Evolutionary conservation across 2,797 vertebrate species (phyloP), one percentile per base, ranked within the genome.

Genomic region (Taenioides sp.): DNA sequence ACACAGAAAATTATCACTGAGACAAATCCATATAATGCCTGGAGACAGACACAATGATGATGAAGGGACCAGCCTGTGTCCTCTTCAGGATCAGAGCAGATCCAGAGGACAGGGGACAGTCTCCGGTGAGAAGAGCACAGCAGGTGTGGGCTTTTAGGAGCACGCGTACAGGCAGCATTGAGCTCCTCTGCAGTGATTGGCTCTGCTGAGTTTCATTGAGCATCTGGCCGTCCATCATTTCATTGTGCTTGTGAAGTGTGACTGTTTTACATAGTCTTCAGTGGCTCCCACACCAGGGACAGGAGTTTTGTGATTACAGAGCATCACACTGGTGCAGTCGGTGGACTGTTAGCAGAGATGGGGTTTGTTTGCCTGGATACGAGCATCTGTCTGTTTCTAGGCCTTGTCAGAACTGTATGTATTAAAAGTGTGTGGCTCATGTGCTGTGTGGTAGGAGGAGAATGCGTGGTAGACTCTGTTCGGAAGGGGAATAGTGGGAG

Each of bases 121-220:
- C 59, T n/a, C 60, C n/a, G 58, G 58, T 17, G 18, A 57, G 22
- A 11, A 57, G 54, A 55, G n/a, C n/a, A 57, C 22, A 57, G 54
- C 20, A n/a, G 11, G 20, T 22, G 52, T 54, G 52, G 52, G 52
- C 9, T 52, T 52, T 20, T 18, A 82, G 79, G 73, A 76, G 74
- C 28, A 58, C 71, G 76, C 61, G 55, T 59, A 76, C 76, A 43
- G 81, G 82, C 79, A 84, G 76, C 76, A 74, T 65, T 28, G 49
- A 67, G 78, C 78, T 67, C 67, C 83, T 69, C 77, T 57, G 81
- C 82, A 77, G 77, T 66, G 79, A 88, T 84, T 59, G 43, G 86
- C 84, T 87, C 87, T 85, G 82, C 72, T 86, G 88, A 87, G 84
- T 87, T 87, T 87, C 80, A 82, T 81, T 76, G 80, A 91, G 85